phyloP scores from a whole-genome alignment of 2,888 invertebrate genomes.

The Ligdia adustata region DNA sequence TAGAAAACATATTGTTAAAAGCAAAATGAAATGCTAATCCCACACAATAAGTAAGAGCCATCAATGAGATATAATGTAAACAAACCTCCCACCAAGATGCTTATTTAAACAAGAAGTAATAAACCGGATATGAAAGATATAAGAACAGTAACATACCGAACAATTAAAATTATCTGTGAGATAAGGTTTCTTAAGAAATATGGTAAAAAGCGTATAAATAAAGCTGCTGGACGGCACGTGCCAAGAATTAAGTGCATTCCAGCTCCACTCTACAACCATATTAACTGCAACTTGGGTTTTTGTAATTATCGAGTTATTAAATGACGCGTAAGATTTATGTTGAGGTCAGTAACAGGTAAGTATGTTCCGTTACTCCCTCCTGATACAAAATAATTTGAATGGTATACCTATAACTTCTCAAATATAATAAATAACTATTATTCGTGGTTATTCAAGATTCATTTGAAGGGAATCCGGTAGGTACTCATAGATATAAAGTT shows the following conservation, averaged over 20 bases:
- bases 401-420: conserved; percentile 19
- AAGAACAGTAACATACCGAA: conserved; percentile 59
- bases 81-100: conserved; percentile 61
- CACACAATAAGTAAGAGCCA: conserved; percentile 37
- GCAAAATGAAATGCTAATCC: conserved; percentile 34
- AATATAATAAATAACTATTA: too few species aligned
- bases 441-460: too few species aligned
- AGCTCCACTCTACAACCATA: conserved; percentile 49
- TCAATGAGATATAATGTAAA: conserved; percentile 51
- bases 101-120: conserved; percentile 58
- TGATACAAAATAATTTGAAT: conserved; percentile 47
- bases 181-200: conserved; percentile 64
- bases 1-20: conserved; percentile 13
- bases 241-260: conserved; percentile 59
- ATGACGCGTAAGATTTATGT: conserved; percentile 65
- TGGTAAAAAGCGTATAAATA: conserved; percentile 70
- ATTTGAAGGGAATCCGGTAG: conserved; percentile 17
- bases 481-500: conserved; percentile 9
- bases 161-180: conserved; percentile 70
- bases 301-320: conserved; percentile 72
- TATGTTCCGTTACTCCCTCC: conserved; percentile 55
- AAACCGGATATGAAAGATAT: conserved; percentile 40
- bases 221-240: conserved; percentile 71
- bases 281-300: conserved; percentile 57
- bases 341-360: conserved; percentile 51